Evolutionary conservation across 2,113 vertebrate species (phyloP), one percentile per base, ranked within the genome.

Genomic region (Ursus arctos): DNA sequence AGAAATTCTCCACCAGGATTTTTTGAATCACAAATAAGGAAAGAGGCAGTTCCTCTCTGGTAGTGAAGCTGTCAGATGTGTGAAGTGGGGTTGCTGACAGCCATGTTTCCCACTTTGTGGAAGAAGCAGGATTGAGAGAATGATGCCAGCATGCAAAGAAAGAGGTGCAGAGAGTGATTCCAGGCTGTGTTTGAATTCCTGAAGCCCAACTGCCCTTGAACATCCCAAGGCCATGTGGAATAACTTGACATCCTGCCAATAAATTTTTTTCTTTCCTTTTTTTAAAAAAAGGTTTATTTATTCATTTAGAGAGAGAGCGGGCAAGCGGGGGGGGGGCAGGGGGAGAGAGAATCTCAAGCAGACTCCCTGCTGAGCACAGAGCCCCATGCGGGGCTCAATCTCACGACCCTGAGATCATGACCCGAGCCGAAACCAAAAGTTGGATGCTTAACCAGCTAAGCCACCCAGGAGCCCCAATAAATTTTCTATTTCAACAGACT

Each of bases 11-110:
- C 53, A 13, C 53, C 36, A 61, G 81, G 63, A 47, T 16, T 72
- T 94, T 92, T 74, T 67, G 88, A 80, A 49, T n/a, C 18, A 28
- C 24, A 95, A 97, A 55, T 16, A 90, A 93, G 69, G 24, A 81
- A 90, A 91, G 21, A 83, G 53, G 61, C 76, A 93, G 82, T 19
- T 93, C 81, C 53, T 91, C 57, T 65, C 74, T 43, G 24, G 33
- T 33, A 84, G 31, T 14, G 11, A 90, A 84, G 77, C 6, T 76
- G 6, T 40, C 72, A 76, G 51, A 43, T 86, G 21, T 7, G 28
- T 12, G 1, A 91, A 33, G 36, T 33, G 7, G 63, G n/a, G n/a
- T 33, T 59, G 21, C 61, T 43, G 12, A 63, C 11, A 88, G 88
- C 63, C 55, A 55, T 15, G 26, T 57, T 93, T 89, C 53, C 85